Base-by-base conservation (phyloP, 2,888 invertebrate genomes). In the Cheilosia variabilis region DNA sequence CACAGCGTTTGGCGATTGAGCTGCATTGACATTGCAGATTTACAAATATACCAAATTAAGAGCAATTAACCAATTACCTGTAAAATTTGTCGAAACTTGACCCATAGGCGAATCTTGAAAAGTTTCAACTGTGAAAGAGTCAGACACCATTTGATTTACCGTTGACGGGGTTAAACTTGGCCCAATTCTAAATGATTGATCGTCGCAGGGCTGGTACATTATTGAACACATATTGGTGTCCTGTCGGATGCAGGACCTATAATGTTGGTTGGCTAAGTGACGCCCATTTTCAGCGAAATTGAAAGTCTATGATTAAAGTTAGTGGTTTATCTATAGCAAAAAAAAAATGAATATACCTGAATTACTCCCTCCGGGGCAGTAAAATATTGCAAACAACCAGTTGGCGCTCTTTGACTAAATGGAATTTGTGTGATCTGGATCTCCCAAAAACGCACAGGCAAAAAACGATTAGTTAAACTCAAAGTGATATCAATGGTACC, bases 221-320 rank as follows among this genome's bases (percentile, higher is more conserved):
- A 97, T 95, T 1, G 96, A 95, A 89, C 97, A 97, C 94, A 95
- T 95, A 0, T 94, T 95, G 13, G 90, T 90, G 89, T 95, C 96
- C 88, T 95, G 94, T 4, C 96, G 93, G 87, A 97, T 93, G 90
- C 97, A 97, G 7, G 96, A 94, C 65, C 94, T 94, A 92, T 97
- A 97, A 88, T 96, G 95, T 89, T 97, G 97, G 87, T 95, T 93
- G 0, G 97, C 95, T 31, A 97, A 92, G 90, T 96, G 96, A 0
- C 97, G 94, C 0, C 97, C 97, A 89, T 97, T 97, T 31, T 95
- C 95, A 0, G 96, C 96, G 90, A 95, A 97, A 92, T 97, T 97
- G 91, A 97, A 95, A 0, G 96, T 96, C 92, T 95, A 94, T 83
- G 73, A 63, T 45, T 34, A 27, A 27, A 68, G 15, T 45, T 47